A percentile compares a stretch with the other conserved stretches of the same genome.
phyloP scores from a whole-genome alignment of 2,113 vertebrate genomes.

The Eonycteris spelaea region DNA sequence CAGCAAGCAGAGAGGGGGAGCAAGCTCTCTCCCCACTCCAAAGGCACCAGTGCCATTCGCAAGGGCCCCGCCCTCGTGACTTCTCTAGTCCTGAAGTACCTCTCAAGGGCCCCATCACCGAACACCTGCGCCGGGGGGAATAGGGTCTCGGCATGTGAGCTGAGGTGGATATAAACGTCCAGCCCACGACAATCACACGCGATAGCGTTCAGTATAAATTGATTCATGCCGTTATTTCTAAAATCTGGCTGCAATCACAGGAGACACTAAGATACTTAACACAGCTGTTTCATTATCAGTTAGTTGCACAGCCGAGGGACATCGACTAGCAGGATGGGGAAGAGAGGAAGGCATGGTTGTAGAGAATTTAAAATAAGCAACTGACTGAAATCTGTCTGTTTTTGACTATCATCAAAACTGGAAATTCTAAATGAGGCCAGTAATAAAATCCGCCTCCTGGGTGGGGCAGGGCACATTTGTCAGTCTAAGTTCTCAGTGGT shows the following conservation, averaged over 20 bases:
- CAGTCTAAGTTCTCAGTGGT: background rate
- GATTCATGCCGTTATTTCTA: background rate
- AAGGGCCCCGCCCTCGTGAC: background rate
- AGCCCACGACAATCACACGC: background rate
- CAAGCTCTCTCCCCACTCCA: background rate
- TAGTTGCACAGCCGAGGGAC: no score
- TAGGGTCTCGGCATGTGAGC: background rate
- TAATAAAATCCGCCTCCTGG: background rate
- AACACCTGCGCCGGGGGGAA: background rate
- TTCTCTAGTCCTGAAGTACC: background rate
- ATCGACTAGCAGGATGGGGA: no score
- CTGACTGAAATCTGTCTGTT: background rate
- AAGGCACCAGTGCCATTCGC: background rate
- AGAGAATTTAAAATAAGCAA: background rate
- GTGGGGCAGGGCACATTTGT: background rate
- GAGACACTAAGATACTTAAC: background rate
- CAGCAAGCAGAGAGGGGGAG: background rate
- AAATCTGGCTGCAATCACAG: background rate
- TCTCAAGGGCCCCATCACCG: background rate
- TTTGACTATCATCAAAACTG: background rate
- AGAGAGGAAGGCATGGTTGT: fast-evolving
- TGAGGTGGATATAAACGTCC: background rate
- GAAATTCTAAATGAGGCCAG: background rate
- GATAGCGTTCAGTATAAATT: background rate
- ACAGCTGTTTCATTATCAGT: no score